Conservation (phyloP, 2,888 invertebrate species). For the Meganola albula region DNA sequence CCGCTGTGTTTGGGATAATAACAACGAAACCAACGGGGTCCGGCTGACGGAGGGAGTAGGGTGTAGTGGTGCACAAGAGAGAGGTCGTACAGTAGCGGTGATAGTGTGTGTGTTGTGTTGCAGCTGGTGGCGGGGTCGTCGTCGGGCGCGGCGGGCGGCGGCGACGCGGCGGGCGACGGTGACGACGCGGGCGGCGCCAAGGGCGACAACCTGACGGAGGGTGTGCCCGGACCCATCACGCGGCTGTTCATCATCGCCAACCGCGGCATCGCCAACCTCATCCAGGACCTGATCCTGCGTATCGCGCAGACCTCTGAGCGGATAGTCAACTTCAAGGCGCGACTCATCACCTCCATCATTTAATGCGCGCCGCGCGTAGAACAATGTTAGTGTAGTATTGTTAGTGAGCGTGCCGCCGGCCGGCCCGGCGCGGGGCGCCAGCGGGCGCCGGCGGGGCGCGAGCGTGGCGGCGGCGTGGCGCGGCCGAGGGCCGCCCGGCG, state of each 20-base stretch:
- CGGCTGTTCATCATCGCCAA: constrained; percentile 92
- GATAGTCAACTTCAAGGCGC: constrained; percentile 95
- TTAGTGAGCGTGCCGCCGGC: constrained; percentile 23
- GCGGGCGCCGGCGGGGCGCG: constrained; percentile 5
- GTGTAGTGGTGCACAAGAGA: no score
- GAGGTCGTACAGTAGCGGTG: no score
- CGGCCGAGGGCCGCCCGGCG: constrained; percentile 37
- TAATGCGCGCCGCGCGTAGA: constrained; percentile 72
- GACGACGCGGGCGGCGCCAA: constrained; percentile 77
- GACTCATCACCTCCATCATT: constrained; percentile 92
- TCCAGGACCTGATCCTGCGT: constrained; percentile 92
- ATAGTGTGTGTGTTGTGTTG: constrained; percentile 32
- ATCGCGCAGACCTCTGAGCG: constrained; percentile 93
- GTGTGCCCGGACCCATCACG: constrained; percentile 92
- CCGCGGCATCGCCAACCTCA: constrained; percentile 90
- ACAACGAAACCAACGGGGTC: no score
- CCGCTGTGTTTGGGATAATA: no score
- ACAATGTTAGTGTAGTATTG: constrained; percentile 41
- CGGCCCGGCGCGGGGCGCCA: constrained; percentile 12
- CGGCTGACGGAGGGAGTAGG: no score
- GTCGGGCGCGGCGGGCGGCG: constrained; percentile 76
- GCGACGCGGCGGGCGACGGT: constrained; percentile 64
- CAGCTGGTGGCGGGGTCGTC: constrained; percentile 87
- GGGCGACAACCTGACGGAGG: constrained; percentile 85
- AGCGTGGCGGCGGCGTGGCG: constrained; percentile 19